phyloP scores from a whole-genome alignment of 2,888 invertebrate species.

The Loripinus fragilis region DNA sequence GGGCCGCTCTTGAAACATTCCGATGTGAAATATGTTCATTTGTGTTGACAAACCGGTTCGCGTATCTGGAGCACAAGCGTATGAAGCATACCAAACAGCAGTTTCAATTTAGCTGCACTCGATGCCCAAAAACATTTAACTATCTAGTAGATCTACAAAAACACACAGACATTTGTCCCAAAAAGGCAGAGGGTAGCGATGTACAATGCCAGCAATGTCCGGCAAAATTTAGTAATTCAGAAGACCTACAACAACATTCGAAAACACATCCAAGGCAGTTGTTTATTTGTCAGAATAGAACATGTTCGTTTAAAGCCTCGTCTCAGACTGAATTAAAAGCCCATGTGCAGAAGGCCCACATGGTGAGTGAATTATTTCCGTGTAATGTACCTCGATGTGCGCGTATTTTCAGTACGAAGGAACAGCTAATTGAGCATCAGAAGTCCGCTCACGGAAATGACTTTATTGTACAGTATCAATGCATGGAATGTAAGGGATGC shows the following conservation, averaged over 20 bases:
- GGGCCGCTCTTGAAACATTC: conserved; percentile 56
- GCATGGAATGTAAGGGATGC: conserved; percentile 56
- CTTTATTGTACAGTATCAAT: conserved; percentile 60
- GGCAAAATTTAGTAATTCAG: conserved; percentile 26
- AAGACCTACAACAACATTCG: conserved; percentile 32
- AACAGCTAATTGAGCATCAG: conserved; percentile 47
- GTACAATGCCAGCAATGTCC: conserved; percentile 31
- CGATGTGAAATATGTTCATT: conserved; percentile 56
- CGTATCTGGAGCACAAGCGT: conserved; percentile 55
- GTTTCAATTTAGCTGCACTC: conserved; percentile 46
- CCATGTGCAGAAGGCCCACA: conserved; percentile 43
- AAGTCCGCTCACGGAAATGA: conserved; percentile 50
- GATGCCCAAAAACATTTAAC: conserved; percentile 41
- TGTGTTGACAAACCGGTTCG: conserved; percentile 56
- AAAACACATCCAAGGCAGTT: conserved; percentile 37
- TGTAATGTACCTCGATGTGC: conserved; percentile 52
- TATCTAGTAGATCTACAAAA: conserved; percentile 46
- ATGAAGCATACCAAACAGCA: conserved; percentile 53
- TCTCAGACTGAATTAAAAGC: conserved; percentile 50
- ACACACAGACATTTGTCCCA: conserved; percentile 38
- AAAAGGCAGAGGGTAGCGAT: not conserved
- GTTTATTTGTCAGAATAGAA: conserved; percentile 35
- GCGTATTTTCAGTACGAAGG: conserved; percentile 39
- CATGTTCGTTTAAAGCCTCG: conserved; percentile 45
- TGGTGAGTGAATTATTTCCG: conserved; percentile 36